These are phyloP conservation scores for Myiotriccus ornatus DNA, from an alignment of 2,797 vertebrate genomes.

Conservation along the genomic window DNA sequence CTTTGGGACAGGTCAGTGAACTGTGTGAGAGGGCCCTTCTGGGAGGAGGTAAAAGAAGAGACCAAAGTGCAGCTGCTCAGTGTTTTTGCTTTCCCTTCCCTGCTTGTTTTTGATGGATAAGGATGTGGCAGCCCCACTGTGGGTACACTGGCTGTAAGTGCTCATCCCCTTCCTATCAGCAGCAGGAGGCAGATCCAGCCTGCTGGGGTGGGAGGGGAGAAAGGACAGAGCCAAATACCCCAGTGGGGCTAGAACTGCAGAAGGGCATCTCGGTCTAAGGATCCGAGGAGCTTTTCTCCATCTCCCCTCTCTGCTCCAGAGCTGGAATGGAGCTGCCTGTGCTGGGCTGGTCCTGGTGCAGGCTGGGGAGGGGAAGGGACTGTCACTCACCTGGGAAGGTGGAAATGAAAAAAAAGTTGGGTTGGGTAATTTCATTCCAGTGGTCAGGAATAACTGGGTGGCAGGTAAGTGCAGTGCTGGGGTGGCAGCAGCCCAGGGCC, in stretches of 20 bases:
- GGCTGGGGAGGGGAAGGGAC: background rate
- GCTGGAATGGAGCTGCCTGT: background rate
- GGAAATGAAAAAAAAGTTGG: background rate
- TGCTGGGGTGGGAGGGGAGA: background rate
- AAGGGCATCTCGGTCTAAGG: background rate
- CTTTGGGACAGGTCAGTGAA: background rate
- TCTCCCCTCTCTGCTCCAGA: background rate
- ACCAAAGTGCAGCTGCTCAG: background rate
- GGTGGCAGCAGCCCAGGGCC: background rate
- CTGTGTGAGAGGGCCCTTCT: background rate
- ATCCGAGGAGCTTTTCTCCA: background rate
- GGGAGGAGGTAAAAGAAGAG: background rate
- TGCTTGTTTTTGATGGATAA: accelerated
- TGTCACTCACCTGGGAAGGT: accelerated
- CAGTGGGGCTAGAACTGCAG: accelerated
- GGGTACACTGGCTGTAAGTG: accelerated
- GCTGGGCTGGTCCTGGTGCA: background rate
- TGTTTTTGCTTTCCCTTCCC: background rate
- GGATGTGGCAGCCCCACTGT: accelerated
- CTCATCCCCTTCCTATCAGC: accelerated
- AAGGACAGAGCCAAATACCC: background rate
- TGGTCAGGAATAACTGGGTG: accelerated
- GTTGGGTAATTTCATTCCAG: accelerated
- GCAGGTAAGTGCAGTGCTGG: background rate
- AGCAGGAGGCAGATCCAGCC: background rate